phyloP scores from a whole-genome alignment of 2,888 invertebrate species.

The Xylota sylvarum region DNA sequence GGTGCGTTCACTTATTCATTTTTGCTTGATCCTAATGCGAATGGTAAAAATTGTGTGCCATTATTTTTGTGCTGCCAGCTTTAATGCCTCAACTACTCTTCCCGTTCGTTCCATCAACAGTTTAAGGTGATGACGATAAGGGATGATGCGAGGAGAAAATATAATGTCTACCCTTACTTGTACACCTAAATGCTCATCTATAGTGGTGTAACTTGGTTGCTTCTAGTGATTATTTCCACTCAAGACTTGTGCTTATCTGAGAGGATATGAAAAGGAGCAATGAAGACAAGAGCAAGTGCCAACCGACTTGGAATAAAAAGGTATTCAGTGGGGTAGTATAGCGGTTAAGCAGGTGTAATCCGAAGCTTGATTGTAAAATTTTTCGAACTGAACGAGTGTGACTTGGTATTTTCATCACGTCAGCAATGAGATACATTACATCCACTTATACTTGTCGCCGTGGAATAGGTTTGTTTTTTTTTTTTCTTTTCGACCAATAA shows the following conservation, averaged over 20 bases:
- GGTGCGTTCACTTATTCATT: slow-evolving; percentile 40
- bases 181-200: neutral
- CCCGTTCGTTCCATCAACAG: neutral
- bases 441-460: slow-evolving; percentile 33
- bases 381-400: slow-evolving; percentile 17
- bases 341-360: slow-evolving; percentile 44
- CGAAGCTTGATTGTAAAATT: slow-evolving; percentile 40
- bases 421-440: slow-evolving; percentile 49
- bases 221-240: slow-evolving; percentile 15
- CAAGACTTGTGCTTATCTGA: slow-evolving; percentile 18
- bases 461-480: slow-evolving; percentile 8
- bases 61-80: slow-evolving; percentile 36
- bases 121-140: slow-evolving; percentile 3
- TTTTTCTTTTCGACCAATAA: neutral
- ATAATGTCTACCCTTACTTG: neutral
- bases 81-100: slow-evolving; percentile 26
- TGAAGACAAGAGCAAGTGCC: slow-evolving; percentile 11
- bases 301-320: neutral
- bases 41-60: slow-evolving; percentile 25
- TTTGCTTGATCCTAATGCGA: slow-evolving; percentile 30
- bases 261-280: slow-evolving; percentile 12
- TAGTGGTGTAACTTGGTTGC: slow-evolving; percentile 4
- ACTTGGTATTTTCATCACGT: slow-evolving; percentile 45
- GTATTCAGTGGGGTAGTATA: neutral
- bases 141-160: neutral